phyloP scores from a whole-genome alignment of 2,888 invertebrate genomes.

The Brachyptera risi region DNA sequence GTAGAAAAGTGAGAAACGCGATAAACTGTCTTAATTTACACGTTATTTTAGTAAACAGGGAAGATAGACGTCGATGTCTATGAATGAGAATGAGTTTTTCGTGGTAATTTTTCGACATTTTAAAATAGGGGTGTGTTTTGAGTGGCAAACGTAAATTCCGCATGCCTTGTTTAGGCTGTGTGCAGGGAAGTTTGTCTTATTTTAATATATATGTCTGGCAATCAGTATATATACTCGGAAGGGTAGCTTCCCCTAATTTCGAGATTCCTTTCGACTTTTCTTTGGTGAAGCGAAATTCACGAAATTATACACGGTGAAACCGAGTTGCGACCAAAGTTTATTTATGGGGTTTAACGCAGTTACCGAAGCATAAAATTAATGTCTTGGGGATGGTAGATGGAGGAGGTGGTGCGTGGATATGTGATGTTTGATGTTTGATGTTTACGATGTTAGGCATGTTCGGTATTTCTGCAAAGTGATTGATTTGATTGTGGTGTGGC shows the following conservation, averaged over 20 bases:
- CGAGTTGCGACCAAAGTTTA: neutral
- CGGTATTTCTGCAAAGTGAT: neutral
- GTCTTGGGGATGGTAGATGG: neutral
- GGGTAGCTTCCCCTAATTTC: neutral
- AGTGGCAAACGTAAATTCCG: neutral
- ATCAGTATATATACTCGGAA: neutral
- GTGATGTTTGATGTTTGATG: no score
- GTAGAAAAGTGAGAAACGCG: conserved; percentile 1
- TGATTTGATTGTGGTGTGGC: no score
- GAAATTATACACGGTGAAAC: neutral
- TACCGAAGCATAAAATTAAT: conserved; percentile 5
- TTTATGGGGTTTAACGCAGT: conserved; percentile 5
- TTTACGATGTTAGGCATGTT: neutral
- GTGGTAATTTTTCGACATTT: conserved; percentile 1
- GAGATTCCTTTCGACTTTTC: neutral
- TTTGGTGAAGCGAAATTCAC: neutral
- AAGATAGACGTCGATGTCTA: neutral
- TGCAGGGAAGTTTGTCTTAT: neutral
- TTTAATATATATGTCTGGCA: neutral
- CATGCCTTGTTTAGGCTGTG: conserved; percentile 13
- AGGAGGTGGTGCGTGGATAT: neutral
- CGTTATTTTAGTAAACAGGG: conserved; percentile 13
- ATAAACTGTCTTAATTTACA: neutral
- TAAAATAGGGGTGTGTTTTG: conserved; percentile 7
- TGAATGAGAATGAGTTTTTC: neutral